These are phyloP conservation scores for Gymnocypris eckloni DNA, from an alignment of 2,797 vertebrate genomes.

Conservation along the genomic window DNA sequence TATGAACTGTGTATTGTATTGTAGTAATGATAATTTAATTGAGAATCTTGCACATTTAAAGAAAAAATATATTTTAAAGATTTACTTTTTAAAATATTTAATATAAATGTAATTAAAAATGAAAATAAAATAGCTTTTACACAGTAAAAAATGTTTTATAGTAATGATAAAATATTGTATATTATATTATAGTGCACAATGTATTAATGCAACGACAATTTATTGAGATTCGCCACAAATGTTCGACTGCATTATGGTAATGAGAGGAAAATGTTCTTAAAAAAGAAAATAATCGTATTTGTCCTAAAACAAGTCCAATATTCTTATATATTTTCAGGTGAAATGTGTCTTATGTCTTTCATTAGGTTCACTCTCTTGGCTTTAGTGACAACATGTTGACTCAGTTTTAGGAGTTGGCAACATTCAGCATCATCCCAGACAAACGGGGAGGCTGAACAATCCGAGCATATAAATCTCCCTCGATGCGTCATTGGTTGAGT, in stretches of 20 bases:
- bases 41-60: too few relatives aligned
- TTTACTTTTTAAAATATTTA: too few relatives aligned
- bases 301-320: background rate
- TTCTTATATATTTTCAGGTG: background rate
- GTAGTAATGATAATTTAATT: too few relatives aligned
- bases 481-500: conserved; percentile 34
- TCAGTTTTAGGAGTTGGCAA: conserved; percentile 13
- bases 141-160: too few relatives aligned
- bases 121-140: too few relatives aligned
- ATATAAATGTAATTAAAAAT: too few relatives aligned
- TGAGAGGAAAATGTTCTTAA: background rate
- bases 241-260: background rate
- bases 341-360: background rate
- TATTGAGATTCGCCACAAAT: background rate
- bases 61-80: too few relatives aligned
- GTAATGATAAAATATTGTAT: background rate
- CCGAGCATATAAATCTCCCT: conserved; percentile 14
- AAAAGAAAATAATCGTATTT: background rate
- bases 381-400: background rate
- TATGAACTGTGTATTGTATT: too few relatives aligned
- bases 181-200: background rate
- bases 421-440: conserved; percentile 4
- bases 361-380: background rate
- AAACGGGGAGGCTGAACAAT: background rate
- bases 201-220: background rate